A percentile compares a stretch with the other conserved stretches of the same genome.
phyloP scores from a whole-genome alignment of 2,113 vertebrate genomes.

The Alethe diademata region DNA sequence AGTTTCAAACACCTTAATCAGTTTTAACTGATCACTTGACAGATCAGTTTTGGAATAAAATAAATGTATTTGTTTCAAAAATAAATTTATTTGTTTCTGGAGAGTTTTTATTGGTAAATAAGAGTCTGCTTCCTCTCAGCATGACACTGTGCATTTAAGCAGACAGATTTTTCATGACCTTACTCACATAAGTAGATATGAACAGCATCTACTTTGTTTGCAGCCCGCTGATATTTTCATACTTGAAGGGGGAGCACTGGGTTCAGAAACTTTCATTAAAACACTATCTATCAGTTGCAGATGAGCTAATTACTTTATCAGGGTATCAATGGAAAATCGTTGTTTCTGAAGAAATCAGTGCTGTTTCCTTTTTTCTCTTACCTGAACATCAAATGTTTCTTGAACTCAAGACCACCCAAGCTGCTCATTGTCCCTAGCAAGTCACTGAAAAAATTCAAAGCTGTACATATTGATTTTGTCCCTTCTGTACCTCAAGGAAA shows the following conservation, averaged over 20 bases:
- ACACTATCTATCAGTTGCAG: background rate
- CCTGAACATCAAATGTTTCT: background rate
- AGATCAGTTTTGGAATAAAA: background rate
- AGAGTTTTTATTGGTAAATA: background rate
- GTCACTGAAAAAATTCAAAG: background rate
- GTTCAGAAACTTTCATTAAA: background rate
- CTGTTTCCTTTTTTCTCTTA: background rate
- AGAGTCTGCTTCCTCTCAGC: background rate
- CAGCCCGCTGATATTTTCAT: background rate
- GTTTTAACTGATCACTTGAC: background rate
- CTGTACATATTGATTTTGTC: background rate
- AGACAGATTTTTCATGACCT: background rate
- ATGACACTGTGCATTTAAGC: background rate
- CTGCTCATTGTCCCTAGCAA: background rate
- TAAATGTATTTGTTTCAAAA: background rate
- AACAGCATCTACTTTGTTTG: background rate
- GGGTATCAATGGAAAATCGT: fast-evolving
- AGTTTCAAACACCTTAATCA: background rate
- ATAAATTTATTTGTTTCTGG: background rate
- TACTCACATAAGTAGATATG: background rate
- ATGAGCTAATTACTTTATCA: background rate
- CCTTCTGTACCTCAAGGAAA: background rate
- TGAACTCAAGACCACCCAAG: background rate
- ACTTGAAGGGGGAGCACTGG: background rate
- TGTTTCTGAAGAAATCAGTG: background rate